Percentiles rank a stretch among this genome's conserved stretches.
phyloP scores from a whole-genome alignment of 2,888 invertebrate species.

The Pyrgus malvae region DNA sequence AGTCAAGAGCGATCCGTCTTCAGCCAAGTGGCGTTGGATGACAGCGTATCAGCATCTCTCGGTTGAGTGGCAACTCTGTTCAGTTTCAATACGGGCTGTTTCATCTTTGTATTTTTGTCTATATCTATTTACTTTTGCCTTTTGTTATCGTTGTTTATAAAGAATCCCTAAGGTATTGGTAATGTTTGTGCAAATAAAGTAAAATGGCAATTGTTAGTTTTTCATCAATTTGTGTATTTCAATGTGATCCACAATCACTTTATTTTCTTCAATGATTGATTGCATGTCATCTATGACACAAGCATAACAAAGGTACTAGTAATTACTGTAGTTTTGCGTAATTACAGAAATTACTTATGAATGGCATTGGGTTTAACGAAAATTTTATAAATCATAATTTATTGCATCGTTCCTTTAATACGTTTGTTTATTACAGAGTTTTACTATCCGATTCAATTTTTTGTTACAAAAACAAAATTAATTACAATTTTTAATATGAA shows the following conservation, averaged over 20 bases:
- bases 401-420: too few species aligned
- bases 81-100: constrained; percentile 27
- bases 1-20: constrained; percentile 12
- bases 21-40: constrained; percentile 17
- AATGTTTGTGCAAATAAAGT: too few species aligned
- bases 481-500: too few species aligned
- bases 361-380: not conserved
- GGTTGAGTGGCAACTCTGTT: not conserved
- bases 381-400: not conserved
- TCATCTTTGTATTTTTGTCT: too few species aligned
- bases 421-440: too few species aligned
- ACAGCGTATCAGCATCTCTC: not conserved
- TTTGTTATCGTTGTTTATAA: too few species aligned
- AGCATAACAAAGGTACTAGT: not conserved
- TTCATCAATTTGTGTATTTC: not conserved
- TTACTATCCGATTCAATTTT: too few species aligned
- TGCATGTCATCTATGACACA: not conserved
- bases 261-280: not conserved
- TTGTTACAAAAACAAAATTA: too few species aligned
- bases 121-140: too few species aligned
- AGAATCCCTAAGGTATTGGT: too few species aligned
- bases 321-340: not conserved
- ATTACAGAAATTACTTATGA: not conserved
- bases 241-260: not conserved
- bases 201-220: too few species aligned